Evolutionary conservation across 2,888 invertebrate genomes (phyloP), one percentile per base, ranked within the genome.

Genomic region (Glaucopsyche alexis): DNA sequence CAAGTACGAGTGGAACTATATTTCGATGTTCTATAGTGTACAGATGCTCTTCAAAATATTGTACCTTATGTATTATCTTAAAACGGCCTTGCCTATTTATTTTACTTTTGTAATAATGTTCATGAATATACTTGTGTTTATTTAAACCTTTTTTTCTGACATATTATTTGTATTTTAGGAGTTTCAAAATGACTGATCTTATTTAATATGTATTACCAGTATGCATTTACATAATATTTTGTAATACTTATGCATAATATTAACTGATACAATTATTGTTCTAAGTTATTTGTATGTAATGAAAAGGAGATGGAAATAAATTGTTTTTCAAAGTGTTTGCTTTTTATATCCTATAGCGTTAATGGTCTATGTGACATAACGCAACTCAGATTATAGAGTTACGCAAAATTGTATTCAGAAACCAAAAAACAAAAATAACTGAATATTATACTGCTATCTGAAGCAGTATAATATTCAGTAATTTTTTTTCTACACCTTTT

Each of bases 161-260:
- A 55, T 19, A 14, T 13, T 55, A 4, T 11, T 55, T 55, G 55
- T 38, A 29, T 29, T 60, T 29, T 47, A 47, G 11, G 13, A 60
- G 60, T 38, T 38, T 38, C 16, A 29, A 4, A 49, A 49, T 49
- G 49, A 45, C 47, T 49, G 47, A 47, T 42, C 11, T 19, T 67
- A 60, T 29, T 13, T 65, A 7, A 19, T 19, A 29, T n/a, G 4
- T 29, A 19, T 29, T 47, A 69, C 69, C 69, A 69, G 29, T 6
- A 47, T 29, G 69, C 69, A 69, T 69, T 69, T 69, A 69, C 2
- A 47, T 47, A 19, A 1, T 55, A 47, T 47, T 29, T 29, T 29
- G 29, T 29, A 29, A 60, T 29, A 29, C 60, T 29, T 29, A 13
- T 9, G 60, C 13, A 11, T 16, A 52, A 52, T 55, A 60, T 29